phyloP scores from a whole-genome alignment of 2,113 vertebrate species.

The Vidua chalybeata region DNA sequence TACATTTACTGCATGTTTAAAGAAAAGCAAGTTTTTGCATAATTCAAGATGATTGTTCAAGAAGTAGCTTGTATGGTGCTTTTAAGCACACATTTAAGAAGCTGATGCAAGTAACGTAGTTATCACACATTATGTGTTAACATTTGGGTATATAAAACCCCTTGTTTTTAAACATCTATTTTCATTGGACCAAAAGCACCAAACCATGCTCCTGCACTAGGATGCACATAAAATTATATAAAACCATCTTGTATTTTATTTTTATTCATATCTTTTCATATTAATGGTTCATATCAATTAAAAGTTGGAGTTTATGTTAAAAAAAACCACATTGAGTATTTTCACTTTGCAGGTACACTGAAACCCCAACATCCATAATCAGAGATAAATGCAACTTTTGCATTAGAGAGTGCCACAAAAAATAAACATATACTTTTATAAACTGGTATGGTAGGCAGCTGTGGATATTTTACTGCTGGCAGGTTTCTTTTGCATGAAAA shows the following conservation, averaged over 20 bases:
- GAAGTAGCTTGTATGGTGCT: background rate
- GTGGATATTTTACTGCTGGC: constrained; percentile 81
- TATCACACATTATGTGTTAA: background rate
- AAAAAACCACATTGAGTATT: background rate
- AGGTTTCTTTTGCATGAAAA: constrained; percentile 85
- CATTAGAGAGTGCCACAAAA: constrained; percentile 66
- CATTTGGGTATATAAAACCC: background rate
- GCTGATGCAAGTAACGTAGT: background rate
- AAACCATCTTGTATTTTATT: background rate
- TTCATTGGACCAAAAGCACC: constrained; percentile 7
- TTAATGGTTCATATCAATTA: constrained; percentile 11
- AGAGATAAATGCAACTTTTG: constrained; percentile 75
- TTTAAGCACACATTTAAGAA: constrained; percentile 45
- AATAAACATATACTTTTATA: constrained; percentile 64
- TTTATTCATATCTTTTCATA: background rate
- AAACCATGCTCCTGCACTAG: constrained; percentile 44
- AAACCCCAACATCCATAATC: constrained; percentile 81
- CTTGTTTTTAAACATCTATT: background rate
- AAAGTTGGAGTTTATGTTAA: background rate
- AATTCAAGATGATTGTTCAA: constrained; percentile 30
- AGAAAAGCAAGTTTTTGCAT: constrained; percentile 5
- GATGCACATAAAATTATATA: background rate
- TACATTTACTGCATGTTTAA: constrained; percentile 38
- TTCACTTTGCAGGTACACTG: constrained; percentile 36
- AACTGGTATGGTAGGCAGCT: constrained; percentile 76